Base-by-base conservation (phyloP, 1,140 invertebrate species). In the Danaus plexippus region DNA sequence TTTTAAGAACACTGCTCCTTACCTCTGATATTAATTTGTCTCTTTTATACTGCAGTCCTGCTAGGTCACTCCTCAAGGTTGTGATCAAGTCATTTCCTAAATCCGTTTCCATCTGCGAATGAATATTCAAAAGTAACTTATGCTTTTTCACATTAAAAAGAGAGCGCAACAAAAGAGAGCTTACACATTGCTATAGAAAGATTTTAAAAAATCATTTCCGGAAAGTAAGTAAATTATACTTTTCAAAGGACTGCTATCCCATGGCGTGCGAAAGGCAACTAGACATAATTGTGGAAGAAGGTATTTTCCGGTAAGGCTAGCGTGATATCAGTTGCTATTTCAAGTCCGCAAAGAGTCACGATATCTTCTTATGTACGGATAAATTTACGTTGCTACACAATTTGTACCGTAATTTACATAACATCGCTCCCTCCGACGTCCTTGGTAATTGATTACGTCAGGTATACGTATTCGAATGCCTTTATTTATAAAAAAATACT, bases 21-120 rank as follows among this genome's bases (percentile, higher is more conserved):
- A 94, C 90, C 87, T 95, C 94, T 50, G 89, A 88, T 45, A 91
- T 85, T n/a, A 95, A 87, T 51, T 93, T 89, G 72, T 95, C 94
- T 57, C 93, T 89, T 83, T 95, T 95, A 76, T 94, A 95, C 66
- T 94, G 93, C 43, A 94, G 78, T 1, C 91, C 94, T 11, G 94
- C 94, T 59, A 95, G 80, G 77, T 95, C 94, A 81, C 94, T 95
- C 59, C 92, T 90, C 48, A 95, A 79, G 0, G 91, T 88, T 8
- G 93, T 94, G 2, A 92, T 90, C 63, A 94, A 84, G 71, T 95
- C 93, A 69, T 89, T 89, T 54, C 87, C 87, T 65, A 87, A 83
- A 42, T 87, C 83, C 52, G 83, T 85, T 59, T 89, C 89, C 86
- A 90, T 89, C 91, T 90, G 58, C 11, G 15, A 11, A 15, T 32